A percentile compares a stretch with the other conserved stretches of the same genome.
Conservation (phyloP, 2,113 vertebrate genomes). For the Sander lucioperca region DNA sequence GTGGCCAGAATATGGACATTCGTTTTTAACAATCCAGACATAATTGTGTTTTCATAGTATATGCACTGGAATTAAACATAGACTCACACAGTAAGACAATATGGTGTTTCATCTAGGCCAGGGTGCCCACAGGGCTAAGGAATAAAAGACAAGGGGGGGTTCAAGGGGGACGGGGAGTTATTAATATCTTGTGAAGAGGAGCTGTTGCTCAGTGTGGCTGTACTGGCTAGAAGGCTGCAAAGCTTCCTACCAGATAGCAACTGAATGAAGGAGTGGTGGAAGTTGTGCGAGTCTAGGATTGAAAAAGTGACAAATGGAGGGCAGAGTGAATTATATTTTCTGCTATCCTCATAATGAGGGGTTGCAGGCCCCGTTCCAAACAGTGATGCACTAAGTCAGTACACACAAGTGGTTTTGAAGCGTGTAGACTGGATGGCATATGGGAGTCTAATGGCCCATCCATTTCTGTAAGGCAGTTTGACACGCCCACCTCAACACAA, state of each 20-base stretch:
- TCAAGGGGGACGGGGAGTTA: no score
- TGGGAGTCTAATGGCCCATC: constrained; percentile 23
- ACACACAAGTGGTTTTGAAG: background rate
- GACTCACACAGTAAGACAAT: background rate
- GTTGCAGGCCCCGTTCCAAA: background rate
- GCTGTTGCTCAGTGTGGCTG: background rate
- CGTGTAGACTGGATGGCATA: constrained; percentile 6
- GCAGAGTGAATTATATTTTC: background rate
- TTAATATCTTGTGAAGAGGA: background rate
- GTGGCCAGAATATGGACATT: background rate
- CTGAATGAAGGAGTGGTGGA: background rate
- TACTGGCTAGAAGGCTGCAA: background rate
- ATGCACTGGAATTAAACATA: background rate
- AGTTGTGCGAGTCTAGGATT: background rate
- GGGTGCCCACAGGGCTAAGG: background rate
- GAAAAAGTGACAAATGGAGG: background rate
- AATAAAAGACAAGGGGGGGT: background rate
- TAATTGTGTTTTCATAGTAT: background rate
- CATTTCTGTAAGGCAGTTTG: constrained; percentile 15
- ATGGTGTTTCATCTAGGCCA: background rate
- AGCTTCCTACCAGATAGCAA: background rate
- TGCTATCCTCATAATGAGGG: background rate
- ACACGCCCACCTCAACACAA: background rate
- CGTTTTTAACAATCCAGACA: constrained; percentile 1
- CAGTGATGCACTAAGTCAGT: background rate